phyloP scores from a whole-genome alignment of 2,797 vertebrate species.

The Loris lydekkerianus region DNA sequence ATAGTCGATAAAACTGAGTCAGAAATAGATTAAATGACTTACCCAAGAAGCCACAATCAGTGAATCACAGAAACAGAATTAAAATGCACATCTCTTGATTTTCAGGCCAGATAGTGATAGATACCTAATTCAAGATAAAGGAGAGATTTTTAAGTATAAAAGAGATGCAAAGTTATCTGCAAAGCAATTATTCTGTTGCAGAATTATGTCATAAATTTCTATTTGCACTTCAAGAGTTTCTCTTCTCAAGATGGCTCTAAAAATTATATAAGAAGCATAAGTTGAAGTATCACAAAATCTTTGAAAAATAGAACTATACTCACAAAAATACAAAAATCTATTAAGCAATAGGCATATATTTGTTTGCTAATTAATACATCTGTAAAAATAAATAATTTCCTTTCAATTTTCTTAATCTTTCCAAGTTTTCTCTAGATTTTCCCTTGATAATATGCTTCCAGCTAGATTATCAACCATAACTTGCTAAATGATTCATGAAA shows the following conservation, averaged over 20 bases:
- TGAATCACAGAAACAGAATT: conserved; percentile 8
- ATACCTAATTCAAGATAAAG: background rate
- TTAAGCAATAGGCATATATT: background rate
- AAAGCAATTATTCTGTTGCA: conserved; percentile 24
- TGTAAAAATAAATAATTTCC: conserved; percentile 19
- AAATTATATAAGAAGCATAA: background rate
- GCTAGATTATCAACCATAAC: background rate
- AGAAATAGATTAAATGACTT: conserved; percentile 1
- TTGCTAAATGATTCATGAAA: background rate
- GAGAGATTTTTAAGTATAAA: conserved; percentile 24
- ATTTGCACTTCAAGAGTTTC: conserved; percentile 19
- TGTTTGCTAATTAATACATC: conserved; percentile 4
- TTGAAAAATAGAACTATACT: conserved; percentile 10
- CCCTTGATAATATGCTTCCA: background rate
- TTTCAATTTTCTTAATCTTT: background rate
- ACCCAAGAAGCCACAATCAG: background rate
- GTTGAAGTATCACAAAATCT: background rate
- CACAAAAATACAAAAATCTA: background rate
- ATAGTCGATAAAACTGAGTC: background rate
- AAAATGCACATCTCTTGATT: conserved; percentile 8
- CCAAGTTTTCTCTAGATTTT: background rate
- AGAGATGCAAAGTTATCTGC: background rate
- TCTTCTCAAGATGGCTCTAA: conserved; percentile 21
- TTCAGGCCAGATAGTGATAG: background rate
- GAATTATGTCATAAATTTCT: conserved; percentile 37